Conservation (phyloP, 2,888 invertebrate genomes). For the Dendrolimus pini region DNA sequence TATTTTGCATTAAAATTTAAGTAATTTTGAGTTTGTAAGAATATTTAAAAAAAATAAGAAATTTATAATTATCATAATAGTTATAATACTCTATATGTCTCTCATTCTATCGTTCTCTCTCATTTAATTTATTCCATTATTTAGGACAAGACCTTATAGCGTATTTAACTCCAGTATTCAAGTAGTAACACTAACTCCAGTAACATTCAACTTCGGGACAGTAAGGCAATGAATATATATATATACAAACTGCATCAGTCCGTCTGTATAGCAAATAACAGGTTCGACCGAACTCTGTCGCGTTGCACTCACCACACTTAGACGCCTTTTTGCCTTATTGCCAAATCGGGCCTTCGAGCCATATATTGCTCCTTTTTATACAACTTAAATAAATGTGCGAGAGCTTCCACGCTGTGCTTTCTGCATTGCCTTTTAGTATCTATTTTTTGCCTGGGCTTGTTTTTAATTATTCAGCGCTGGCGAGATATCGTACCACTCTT, state of each 20-base stretch:
- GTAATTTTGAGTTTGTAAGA: no score
- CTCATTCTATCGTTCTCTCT: no score
- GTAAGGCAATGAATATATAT: slow-evolving; percentile 23
- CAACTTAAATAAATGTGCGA: neutral
- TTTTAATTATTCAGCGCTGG: neutral
- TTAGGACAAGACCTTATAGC: neutral
- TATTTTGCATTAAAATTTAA: no score
- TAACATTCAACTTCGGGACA: slow-evolving; percentile 3
- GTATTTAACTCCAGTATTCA: neutral
- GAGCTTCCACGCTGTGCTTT: neutral
- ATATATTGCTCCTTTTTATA: neutral
- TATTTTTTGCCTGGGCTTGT: neutral
- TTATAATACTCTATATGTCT: no score
- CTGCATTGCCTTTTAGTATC: neutral
- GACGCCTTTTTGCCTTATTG: neutral
- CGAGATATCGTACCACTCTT: no score
- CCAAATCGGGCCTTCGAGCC: neutral
- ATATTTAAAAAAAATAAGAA: no score
- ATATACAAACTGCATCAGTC: slow-evolving; percentile 5
- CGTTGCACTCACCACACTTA: neutral
- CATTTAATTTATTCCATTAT: neutral
- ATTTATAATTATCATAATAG: no score
- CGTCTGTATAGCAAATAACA: slow-evolving; percentile 28
- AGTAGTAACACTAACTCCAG: no score
- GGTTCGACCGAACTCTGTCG: slow-evolving; percentile 20